These are phyloP conservation scores for Penaeus japonicus DNA, from an alignment of 1,140 invertebrate genomes.

Conservation along the genomic window DNA sequence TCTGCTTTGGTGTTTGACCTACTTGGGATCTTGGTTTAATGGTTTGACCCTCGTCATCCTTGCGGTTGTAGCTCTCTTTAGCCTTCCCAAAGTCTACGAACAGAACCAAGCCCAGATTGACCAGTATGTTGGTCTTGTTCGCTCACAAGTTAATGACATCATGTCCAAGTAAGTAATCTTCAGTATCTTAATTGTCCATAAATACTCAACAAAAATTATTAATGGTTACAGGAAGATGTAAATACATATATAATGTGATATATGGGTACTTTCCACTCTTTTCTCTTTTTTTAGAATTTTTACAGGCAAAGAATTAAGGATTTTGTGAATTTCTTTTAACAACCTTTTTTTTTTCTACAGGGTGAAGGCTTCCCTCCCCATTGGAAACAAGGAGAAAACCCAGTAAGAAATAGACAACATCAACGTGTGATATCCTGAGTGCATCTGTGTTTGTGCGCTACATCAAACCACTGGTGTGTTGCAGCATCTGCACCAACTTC, in stretches of 20 bases:
- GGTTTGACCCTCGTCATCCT: conserved; percentile 96
- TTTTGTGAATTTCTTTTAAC: conserved; percentile 6
- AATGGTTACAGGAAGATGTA: background rate
- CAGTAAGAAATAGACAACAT: conserved; percentile 75
- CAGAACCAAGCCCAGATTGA: conserved; percentile 97
- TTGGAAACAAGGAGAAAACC: conserved; percentile 86
- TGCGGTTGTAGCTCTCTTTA: conserved; percentile 90
- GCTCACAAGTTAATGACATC: conserved; percentile 87
- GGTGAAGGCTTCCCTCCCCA: conserved; percentile 87
- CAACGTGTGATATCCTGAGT: conserved; percentile 57
- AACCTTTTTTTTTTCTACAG: conserved; percentile 69
- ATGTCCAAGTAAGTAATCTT: conserved; percentile 78
- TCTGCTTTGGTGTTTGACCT: conserved; percentile 92
- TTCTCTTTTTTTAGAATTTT: too few relatives aligned
- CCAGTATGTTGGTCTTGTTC: conserved; percentile 73
- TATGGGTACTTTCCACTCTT: too few relatives aligned
- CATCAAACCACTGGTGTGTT: conserved; percentile 47
- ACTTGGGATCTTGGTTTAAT: conserved; percentile 97
- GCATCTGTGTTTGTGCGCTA: conserved; percentile 47
- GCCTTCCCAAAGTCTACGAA: conserved; percentile 96
- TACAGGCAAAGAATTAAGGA: too few relatives aligned
- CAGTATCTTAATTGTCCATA: conserved; percentile 18
- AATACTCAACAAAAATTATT: background rate
- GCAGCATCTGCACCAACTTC: conserved; percentile 36
- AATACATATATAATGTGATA: too few relatives aligned